Evolutionary conservation across 2,888 invertebrate species (phyloP).

Genomic region (Tortricodes alternella): DNA sequence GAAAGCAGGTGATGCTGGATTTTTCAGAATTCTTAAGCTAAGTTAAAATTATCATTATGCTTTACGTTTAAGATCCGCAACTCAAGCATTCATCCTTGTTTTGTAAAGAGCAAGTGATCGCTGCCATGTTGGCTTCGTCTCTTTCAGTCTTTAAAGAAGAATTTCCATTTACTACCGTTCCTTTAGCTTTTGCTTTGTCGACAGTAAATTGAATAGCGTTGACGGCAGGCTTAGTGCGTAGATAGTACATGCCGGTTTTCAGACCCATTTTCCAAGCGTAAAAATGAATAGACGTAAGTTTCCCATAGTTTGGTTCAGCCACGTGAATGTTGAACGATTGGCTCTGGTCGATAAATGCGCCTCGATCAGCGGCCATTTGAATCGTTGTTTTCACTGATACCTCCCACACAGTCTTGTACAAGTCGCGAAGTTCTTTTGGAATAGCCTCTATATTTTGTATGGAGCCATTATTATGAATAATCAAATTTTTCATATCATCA

Average conservation of each 20-base stretch:
- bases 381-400: slow-evolving; percentile 95
- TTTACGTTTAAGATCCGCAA: slow-evolving; percentile 88
- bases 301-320: slow-evolving; percentile 95
- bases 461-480: slow-evolving; percentile 96
- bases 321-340: slow-evolving; percentile 99
- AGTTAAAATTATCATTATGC: not conserved
- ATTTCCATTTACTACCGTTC: slow-evolving; percentile 42
- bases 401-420: slow-evolving; percentile 99
- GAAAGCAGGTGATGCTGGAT: too few relatives aligned
- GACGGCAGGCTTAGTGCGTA: slow-evolving; percentile 97
- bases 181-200: slow-evolving; percentile 86
- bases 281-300: slow-evolving; percentile 98
- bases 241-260: slow-evolving; percentile 99
- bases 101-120: slow-evolving; percentile 92
- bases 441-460: slow-evolving; percentile 94
- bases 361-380: slow-evolving; percentile 98
- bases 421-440: slow-evolving; percentile 90
- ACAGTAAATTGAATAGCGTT: slow-evolving; percentile 99
- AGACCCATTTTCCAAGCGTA: slow-evolving; percentile 98
- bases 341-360: slow-evolving; percentile 99
- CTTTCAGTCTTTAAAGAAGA: slow-evolving; percentile 52
- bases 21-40: not conserved
- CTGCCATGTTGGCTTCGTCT: slow-evolving; percentile 84
- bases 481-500: slow-evolving; percentile 96
- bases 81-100: slow-evolving; percentile 94